Evolutionary conservation across 2,888 invertebrate genomes (phyloP), one percentile per base, ranked within the genome.

Genomic region (Pyrocoelia pectoralis): DNA sequence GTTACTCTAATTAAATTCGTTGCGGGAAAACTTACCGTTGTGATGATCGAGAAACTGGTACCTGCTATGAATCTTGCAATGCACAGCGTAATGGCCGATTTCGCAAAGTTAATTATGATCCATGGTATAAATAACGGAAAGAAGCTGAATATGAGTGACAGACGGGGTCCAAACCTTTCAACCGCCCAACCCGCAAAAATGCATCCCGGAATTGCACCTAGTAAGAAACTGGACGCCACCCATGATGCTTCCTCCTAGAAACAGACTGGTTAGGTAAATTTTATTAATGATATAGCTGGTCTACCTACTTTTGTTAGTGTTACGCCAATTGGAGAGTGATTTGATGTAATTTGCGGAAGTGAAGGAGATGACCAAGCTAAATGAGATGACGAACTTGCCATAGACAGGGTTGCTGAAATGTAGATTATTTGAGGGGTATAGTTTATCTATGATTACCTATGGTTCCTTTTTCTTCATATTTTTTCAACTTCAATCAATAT

Each of bases 11-110:
- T 50, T 24, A 15, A 5, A 17, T 8, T 38, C 19, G 17, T 18
- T 10, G 1, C 18, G 10, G n/a, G 29, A 6, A 18, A 56, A 14
- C 67, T 69, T 66, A 73, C 74, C 46, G 70, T 66, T 52, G 68
- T 68, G 2, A 72, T 70, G 0, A 92, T 89, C 15, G 93, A 92
- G 29, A 88, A 88, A 12, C 89, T 87, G 6, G 90, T 74, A 28
- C 93, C 93, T 1, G 87, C 87, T 19, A 92, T 81, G 49, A 91
- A 86, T 56, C 89, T 81, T 0, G 88, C 89, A 0, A 83, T 79
- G 70, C 86, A 85, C 1, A 89, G 80, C 84, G 87, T 86, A 0
- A 77, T 74, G 0, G 87, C 61, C 4, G 70, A 65, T 56, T 67
- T 67, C 1, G 72, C 70, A 41, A 75, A 72, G 6, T 63, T 61